Evolutionary conservation across 2,113 vertebrate genomes (phyloP).

Genomic region (Brienomyrus brachyistius): DNA sequence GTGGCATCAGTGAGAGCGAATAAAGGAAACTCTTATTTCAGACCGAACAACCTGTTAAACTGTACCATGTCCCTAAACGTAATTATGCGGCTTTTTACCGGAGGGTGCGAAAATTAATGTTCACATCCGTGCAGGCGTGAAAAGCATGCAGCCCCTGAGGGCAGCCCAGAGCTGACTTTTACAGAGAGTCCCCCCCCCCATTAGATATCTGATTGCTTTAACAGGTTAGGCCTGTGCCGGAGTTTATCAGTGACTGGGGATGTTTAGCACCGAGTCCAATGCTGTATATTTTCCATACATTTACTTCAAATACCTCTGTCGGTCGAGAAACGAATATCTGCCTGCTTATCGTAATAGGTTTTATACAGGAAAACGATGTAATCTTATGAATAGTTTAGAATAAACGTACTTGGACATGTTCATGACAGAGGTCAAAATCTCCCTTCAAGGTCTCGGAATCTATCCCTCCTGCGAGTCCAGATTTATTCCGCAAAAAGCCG

Average conservation of each 20-base stretch:
- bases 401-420: not conserved
- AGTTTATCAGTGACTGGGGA: not conserved
- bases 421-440: conserved; percentile 6
- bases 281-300: not conserved
- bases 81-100: not conserved
- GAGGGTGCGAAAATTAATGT: not conserved
- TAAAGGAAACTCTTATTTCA: not conserved
- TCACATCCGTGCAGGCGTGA: not conserved
- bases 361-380: not conserved
- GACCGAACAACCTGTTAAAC: not conserved
- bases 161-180: not conserved
- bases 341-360: not conserved
- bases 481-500: not conserved
- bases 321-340: not conserved
- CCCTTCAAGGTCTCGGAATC: not conserved
- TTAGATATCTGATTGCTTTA: not conserved
- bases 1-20: not conserved
- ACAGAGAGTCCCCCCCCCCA: not conserved
- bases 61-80: not conserved
- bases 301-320: not conserved
- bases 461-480: not conserved
- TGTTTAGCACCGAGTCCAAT: not conserved
- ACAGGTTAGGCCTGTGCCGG: not conserved
- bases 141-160: not conserved
- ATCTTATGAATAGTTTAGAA: not conserved